These are phyloP conservation scores for Apostichopus parvimensis DNA, from an alignment of 35 echinoderm and acorn worm species.

Conservation along the genomic window DNA sequence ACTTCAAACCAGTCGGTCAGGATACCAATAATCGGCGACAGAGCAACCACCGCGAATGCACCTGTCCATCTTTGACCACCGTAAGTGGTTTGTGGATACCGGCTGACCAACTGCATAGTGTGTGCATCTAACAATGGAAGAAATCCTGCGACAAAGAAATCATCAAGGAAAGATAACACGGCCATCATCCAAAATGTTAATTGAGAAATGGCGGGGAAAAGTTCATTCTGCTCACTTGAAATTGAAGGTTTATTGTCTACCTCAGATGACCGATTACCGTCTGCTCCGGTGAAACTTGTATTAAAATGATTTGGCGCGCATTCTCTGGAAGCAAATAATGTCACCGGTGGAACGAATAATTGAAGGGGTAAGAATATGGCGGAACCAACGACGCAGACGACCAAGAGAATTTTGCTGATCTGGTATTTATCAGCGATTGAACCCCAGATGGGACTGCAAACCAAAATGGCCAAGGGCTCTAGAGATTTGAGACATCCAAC, in stretches of 20 bases:
- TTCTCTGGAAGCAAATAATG: neutral
- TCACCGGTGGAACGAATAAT: slow-evolving; percentile 27
- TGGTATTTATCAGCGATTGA: slow-evolving; percentile 41
- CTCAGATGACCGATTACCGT: neutral
- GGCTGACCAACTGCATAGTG: neutral
- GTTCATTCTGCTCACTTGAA: neutral
- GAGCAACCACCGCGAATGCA: slow-evolving; percentile 30
- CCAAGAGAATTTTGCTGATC: slow-evolving; percentile 7
- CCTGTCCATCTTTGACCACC: slow-evolving; percentile 45
- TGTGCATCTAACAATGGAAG: slow-evolving; percentile 26
- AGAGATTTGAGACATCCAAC: slow-evolving; percentile 33
- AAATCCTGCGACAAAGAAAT: slow-evolving; percentile 28
- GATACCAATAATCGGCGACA: neutral
- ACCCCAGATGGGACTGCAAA: slow-evolving; percentile 41
- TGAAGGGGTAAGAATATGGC: slow-evolving; percentile 13
- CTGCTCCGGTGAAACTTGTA: neutral
- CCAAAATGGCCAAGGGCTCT: slow-evolving; percentile 29
- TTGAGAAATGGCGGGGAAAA: neutral
- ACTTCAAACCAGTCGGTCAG: slow-evolving; percentile 19
- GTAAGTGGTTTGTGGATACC: neutral
- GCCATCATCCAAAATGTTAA: slow-evolving; percentile 10
- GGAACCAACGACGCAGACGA: neutral
- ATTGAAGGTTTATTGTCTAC: neutral
- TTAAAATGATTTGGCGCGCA: neutral
- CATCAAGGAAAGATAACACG: neutral